phyloP scores from a whole-genome alignment of 1,140 invertebrate species.

The Drosophila miranda region DNA sequence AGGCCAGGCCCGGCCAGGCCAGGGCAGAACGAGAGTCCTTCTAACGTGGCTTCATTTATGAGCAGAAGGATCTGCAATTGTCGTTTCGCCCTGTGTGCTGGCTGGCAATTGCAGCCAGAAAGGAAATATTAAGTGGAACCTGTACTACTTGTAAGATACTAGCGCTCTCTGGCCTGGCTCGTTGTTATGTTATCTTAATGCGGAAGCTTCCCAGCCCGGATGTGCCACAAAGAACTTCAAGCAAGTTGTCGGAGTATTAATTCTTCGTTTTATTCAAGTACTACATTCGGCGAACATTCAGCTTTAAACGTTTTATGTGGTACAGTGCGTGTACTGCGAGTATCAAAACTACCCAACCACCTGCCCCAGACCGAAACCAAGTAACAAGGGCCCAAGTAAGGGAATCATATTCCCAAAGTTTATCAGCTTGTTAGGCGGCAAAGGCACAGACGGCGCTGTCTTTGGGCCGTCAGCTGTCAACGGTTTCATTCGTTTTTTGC shows the following conservation, averaged over 20 bases:
- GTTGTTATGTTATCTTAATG: constrained; percentile 61
- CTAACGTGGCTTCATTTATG: constrained; percentile 11
- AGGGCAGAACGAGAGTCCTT: constrained; percentile 11
- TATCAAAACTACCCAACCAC: no score
- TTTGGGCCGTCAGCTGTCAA: constrained; percentile 50
- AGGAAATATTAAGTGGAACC: constrained; percentile 31
- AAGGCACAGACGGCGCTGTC: not conserved
- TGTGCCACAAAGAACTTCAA: constrained; percentile 20
- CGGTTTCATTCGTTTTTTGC: constrained; percentile 19
- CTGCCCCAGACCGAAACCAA: not conserved
- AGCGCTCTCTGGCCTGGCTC: constrained; percentile 12
- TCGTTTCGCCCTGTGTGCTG: constrained; percentile 26
- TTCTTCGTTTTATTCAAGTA: constrained; percentile 36
- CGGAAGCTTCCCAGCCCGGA: constrained; percentile 63
- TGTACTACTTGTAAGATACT: constrained; percentile 37
- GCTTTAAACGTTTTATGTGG: constrained; percentile 57
- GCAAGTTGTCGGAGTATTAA: constrained; percentile 18
- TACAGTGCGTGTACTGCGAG: no score
- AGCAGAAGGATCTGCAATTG: constrained; percentile 18
- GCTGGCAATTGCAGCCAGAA: constrained; percentile 38
- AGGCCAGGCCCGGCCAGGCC: constrained; percentile 12
- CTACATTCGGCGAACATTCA: no score
- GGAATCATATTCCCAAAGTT: constrained; percentile 39
- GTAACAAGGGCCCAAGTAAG: constrained; percentile 21
- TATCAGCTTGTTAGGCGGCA: constrained; percentile 38